These are phyloP conservation scores for Pangasius macronema DNA, from an alignment of 2,797 vertebrate species.

Conservation along the genomic window DNA sequence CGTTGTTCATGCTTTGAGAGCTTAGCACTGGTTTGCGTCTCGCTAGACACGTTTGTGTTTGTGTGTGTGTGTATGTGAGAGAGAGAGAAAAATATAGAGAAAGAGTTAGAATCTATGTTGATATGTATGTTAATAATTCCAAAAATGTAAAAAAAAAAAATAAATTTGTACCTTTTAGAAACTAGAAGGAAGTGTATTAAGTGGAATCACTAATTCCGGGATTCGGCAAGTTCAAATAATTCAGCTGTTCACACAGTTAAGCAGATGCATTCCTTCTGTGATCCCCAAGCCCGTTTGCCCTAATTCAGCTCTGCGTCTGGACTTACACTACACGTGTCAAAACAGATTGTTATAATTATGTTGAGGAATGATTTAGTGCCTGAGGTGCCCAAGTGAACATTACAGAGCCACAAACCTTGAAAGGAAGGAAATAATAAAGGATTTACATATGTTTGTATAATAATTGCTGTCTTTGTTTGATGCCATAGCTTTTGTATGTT, in stretches of 20 bases:
- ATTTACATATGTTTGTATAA: conserved; percentile 18
- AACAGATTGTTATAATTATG: conserved; percentile 63
- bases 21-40: conserved; percentile 21
- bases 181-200: neutral
- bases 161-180: neutral
- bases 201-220: neutral
- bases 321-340: conserved; percentile 57
- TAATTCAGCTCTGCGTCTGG: conserved; percentile 58
- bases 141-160: neutral
- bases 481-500: conserved; percentile 36
- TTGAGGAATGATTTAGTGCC: conserved; percentile 63
- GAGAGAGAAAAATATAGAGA: neutral
- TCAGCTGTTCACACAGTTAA: neutral
- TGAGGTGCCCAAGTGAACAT: conserved; percentile 58
- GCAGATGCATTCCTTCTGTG: neutral
- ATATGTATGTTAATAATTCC: neutral
- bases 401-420: conserved; percentile 15
- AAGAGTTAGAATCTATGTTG: neutral
- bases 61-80: no score
- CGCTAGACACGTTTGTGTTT: neutral
- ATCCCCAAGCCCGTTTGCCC: neutral
- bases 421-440: conserved; percentile 1
- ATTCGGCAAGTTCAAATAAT: neutral
- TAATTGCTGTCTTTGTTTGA: conserved; percentile 2
- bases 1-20: conserved; percentile 12